Conservation (phyloP, 2,797 vertebrate species). For the Neostethus bicornis region DNA sequence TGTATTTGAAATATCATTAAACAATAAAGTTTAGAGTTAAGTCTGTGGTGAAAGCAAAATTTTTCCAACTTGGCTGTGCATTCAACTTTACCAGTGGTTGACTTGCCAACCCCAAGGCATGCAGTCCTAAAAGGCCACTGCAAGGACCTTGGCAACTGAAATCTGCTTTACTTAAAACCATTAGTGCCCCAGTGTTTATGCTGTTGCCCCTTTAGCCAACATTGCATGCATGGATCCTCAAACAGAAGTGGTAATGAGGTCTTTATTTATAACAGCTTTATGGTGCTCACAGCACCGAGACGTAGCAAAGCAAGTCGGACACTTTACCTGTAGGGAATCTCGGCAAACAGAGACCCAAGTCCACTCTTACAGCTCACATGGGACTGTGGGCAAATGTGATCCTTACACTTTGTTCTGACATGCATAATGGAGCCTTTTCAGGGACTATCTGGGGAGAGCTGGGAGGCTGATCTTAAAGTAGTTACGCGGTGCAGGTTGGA, state of each 20-base stretch:
- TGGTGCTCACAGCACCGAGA: slow-evolving; percentile 64
- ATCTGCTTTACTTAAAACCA: slow-evolving; percentile 78
- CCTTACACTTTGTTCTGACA: slow-evolving; percentile 80
- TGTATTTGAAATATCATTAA: slow-evolving; percentile 15
- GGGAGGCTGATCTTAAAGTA: slow-evolving; percentile 84
- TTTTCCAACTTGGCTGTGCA: slow-evolving; percentile 46
- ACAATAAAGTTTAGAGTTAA: slow-evolving; percentile 21
- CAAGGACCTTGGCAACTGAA: slow-evolving; percentile 74
- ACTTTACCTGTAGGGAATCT: slow-evolving; percentile 55
- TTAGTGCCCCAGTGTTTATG: slow-evolving; percentile 78
- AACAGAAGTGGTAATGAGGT: slow-evolving; percentile 79
- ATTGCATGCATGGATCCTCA: slow-evolving; percentile 79
- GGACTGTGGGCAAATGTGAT: slow-evolving; percentile 82
- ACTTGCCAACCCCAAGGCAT: slow-evolving; percentile 49
- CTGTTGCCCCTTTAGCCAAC: slow-evolving; percentile 69
- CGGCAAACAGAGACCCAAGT: slow-evolving; percentile 65
- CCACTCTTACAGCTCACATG: slow-evolving; percentile 72
- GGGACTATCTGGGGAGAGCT: slow-evolving; percentile 78
- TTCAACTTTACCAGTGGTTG: slow-evolving; percentile 48
- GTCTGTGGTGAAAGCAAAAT: slow-evolving; percentile 21
- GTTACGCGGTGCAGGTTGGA: slow-evolving; percentile 63
- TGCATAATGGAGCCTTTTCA: slow-evolving; percentile 84
- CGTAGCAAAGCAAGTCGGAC: slow-evolving; percentile 45
- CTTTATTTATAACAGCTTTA: slow-evolving; percentile 61
- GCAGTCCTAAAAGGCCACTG: slow-evolving; percentile 58